Evolutionary conservation across 2,113 vertebrate species (phyloP).

Genomic region (Todiramphus chloris): DNA sequence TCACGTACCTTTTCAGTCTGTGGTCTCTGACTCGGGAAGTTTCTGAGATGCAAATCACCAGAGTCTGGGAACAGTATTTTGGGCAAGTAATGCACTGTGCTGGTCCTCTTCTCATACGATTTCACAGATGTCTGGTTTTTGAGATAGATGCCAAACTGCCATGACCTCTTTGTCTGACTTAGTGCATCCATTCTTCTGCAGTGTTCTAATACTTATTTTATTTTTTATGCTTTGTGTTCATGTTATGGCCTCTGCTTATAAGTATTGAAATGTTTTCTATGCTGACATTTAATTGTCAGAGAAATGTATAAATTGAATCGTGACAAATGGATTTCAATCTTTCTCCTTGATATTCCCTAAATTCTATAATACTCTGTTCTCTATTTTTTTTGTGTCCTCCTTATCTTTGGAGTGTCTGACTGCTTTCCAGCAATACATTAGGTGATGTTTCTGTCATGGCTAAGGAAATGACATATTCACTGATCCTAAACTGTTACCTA

Average conservation of each 20-base stretch:
- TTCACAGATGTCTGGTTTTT: not conserved
- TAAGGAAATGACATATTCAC: not conserved
- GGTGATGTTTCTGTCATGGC: not conserved
- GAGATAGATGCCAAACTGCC: not conserved
- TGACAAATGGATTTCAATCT: not conserved
- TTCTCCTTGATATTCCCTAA: not conserved
- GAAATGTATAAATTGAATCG: not conserved
- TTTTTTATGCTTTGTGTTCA: not conserved
- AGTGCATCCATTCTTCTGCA: not conserved
- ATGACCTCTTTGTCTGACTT: not conserved
- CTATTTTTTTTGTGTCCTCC: not conserved
- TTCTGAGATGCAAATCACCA: not conserved
- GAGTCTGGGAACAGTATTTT: not conserved
- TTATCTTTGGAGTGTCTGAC: not conserved
- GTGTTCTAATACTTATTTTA: not conserved
- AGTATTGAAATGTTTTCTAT: not conserved
- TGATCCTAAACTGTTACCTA: not conserved
- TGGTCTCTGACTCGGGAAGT: not conserved
- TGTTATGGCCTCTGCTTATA: not conserved
- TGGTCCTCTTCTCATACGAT: not conserved
- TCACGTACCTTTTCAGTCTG: not conserved
- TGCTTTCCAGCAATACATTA: not conserved
- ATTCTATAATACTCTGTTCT: not conserved
- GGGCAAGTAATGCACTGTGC: not conserved
- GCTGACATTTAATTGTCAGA: not conserved